phyloP scores from a whole-genome alignment of 2,113 vertebrate genomes.

The Solenodon paradoxus region DNA sequence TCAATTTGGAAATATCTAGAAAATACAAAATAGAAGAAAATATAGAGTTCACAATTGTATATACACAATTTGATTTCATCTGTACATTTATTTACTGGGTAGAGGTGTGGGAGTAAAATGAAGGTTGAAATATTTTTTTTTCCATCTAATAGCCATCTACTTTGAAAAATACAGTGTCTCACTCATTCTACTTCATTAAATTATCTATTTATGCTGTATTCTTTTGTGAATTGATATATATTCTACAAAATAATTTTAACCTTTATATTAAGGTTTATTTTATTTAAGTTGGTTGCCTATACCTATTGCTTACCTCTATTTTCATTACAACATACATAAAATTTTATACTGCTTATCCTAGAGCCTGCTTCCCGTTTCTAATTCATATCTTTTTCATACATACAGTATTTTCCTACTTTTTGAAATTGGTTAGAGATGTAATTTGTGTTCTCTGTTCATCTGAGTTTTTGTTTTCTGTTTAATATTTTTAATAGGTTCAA shows the following conservation, averaged over 20 bases:
- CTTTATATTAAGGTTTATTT: neutral
- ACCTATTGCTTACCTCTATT: neutral
- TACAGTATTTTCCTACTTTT: conserved; percentile 10
- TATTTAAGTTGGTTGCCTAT: conserved; percentile 5
- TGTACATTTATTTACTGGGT: neutral
- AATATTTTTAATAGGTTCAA: neutral
- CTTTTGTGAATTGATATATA: conserved; percentile 11
- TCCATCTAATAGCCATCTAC: neutral
- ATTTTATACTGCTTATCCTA: neutral
- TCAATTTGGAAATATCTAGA: conserved; percentile 16
- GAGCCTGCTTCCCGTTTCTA: conserved; percentile 12
- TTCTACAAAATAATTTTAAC: neutral
- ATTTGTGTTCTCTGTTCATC: conserved; percentile 13
- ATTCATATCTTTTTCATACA: conserved; percentile 33
- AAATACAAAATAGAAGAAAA: neutral
- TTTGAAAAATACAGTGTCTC: conserved; percentile 6
- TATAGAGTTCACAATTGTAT: neutral
- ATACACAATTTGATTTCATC: neutral
- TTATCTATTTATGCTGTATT: neutral
- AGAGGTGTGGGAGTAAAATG: neutral
- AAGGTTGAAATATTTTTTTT: neutral
- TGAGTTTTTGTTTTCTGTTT: conserved; percentile 6
- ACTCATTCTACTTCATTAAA: neutral
- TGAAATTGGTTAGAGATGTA: conserved; percentile 22
- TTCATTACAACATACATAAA: neutral